These are phyloP conservation scores for Achlya flavicornis DNA, from an alignment of 2,888 invertebrate species.

Conservation along the genomic window DNA sequence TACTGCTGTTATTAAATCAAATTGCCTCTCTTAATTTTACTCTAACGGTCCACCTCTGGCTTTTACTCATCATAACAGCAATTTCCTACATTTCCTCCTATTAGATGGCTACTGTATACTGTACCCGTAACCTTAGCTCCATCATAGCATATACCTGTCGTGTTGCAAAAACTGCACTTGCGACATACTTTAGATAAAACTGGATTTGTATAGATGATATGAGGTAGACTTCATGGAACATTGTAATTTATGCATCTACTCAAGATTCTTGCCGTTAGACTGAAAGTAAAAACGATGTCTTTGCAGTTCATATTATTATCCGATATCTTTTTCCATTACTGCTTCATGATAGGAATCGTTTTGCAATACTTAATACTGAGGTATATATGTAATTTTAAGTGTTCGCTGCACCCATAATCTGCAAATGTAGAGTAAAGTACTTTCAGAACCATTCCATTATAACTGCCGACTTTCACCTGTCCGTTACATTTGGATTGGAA, in stretches of 20 bases:
- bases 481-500: slow-evolving; percentile 65
- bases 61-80: slow-evolving; percentile 54
- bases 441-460: slow-evolving; percentile 50
- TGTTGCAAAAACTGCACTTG: slow-evolving; percentile 1
- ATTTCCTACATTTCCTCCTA: slow-evolving; percentile 55
- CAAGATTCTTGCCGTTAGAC: background rate
- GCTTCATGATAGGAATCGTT: background rate
- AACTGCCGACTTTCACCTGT: slow-evolving; percentile 67
- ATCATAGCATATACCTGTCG: background rate
- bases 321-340: background rate
- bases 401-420: slow-evolving; percentile 37
- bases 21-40: slow-evolving; percentile 58
- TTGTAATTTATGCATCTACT: background rate
- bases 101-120: slow-evolving; percentile 27
- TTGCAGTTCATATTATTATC: background rate
- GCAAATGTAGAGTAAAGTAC: slow-evolving; percentile 23
- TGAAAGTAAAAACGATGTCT: background rate
- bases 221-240: background rate
- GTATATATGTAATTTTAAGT: background rate
- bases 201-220: slow-evolving; percentile 3
- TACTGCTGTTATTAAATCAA: slow-evolving; percentile 58
- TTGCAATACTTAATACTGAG: background rate
- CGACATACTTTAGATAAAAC: slow-evolving; percentile 6
- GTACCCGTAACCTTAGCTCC: background rate
- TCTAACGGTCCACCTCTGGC: slow-evolving; percentile 50